These are phyloP conservation scores for Bombyx mandarina DNA, from an alignment of 1,140 invertebrate species.

Conservation along the genomic window DNA sequence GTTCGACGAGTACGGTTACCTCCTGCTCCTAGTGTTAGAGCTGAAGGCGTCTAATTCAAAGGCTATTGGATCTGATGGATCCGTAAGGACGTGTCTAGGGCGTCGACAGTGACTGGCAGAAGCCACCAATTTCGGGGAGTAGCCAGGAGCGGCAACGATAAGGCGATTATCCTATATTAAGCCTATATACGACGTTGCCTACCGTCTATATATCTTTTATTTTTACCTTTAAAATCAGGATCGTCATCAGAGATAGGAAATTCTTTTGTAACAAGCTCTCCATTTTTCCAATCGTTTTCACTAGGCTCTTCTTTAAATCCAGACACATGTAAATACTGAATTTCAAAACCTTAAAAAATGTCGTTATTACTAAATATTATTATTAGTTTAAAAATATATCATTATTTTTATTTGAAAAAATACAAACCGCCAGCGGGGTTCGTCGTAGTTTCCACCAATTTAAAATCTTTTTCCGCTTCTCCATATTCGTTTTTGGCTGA, in stretches of 20 bases:
- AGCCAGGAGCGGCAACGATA: too few relatives aligned
- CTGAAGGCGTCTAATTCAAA: too few relatives aligned
- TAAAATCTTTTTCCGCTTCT: constrained; percentile 24
- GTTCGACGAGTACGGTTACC: too few relatives aligned
- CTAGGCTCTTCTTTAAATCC: constrained; percentile 14
- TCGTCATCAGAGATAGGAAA: constrained; percentile 15
- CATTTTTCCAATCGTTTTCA: constrained; percentile 32
- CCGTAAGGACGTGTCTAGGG: too few relatives aligned
- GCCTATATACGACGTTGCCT: too few relatives aligned
- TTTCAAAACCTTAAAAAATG: constrained; percentile 22
- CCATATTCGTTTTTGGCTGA: constrained; percentile 35
- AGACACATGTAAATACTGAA: constrained; percentile 25
- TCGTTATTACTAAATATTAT: neutral
- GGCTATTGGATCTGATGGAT: too few relatives aligned
- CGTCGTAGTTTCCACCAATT: constrained; percentile 28
- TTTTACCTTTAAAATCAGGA: constrained; percentile 17
- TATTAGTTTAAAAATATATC: neutral
- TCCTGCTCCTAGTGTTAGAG: too few relatives aligned
- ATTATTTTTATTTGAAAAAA: constrained; percentile 1
- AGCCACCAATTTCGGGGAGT: too few relatives aligned
- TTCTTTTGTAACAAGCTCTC: constrained; percentile 17
- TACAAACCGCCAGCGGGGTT: constrained; percentile 14
- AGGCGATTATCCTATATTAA: too few relatives aligned
- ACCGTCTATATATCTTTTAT: constrained; percentile 3
- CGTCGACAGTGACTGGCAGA: too few relatives aligned